Conservation (phyloP, 2,888 invertebrate genomes). For the Lampropteryx suffumata region DNA sequence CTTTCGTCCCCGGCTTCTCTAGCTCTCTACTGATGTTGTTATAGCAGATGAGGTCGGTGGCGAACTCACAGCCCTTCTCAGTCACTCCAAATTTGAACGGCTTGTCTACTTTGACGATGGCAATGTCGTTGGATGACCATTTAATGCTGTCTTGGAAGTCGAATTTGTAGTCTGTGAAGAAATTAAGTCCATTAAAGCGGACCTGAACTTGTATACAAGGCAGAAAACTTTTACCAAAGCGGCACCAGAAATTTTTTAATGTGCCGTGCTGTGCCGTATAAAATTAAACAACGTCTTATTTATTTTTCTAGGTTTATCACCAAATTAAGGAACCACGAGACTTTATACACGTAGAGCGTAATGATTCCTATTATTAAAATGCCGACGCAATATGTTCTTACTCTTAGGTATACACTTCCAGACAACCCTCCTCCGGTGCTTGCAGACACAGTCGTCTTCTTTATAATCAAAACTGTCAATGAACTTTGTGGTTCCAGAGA, state of each 20-base stretch:
- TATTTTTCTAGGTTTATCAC: too few species aligned
- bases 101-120: conserved; percentile 71
- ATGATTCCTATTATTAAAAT: too few species aligned
- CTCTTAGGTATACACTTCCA: conserved; percentile 79
- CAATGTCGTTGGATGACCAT: conserved; percentile 77
- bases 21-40: conserved; percentile 71
- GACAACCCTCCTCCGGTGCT: conserved; percentile 66
- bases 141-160: conserved; percentile 78
- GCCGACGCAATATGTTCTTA: conserved; percentile 40
- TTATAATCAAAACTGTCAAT: conserved; percentile 73
- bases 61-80: conserved; percentile 69
- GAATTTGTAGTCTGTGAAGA: conserved; percentile 68
- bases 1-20: conserved; percentile 72
- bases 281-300: too few species aligned
- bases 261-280: too few species aligned
- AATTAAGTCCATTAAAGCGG: not conserved
- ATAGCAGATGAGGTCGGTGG: conserved; percentile 55
- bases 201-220: too few species aligned
- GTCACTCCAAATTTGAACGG: conserved; percentile 65
- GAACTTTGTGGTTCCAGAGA: conserved; percentile 69
- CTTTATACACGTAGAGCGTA: too few species aligned
- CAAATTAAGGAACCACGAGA: too few species aligned
- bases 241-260: too few species aligned
- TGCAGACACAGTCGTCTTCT: conserved; percentile 64
- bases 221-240: too few species aligned